phyloP scores from a whole-genome alignment of 2,888 invertebrate species.

The Digitonthophagus gazella region DNA sequence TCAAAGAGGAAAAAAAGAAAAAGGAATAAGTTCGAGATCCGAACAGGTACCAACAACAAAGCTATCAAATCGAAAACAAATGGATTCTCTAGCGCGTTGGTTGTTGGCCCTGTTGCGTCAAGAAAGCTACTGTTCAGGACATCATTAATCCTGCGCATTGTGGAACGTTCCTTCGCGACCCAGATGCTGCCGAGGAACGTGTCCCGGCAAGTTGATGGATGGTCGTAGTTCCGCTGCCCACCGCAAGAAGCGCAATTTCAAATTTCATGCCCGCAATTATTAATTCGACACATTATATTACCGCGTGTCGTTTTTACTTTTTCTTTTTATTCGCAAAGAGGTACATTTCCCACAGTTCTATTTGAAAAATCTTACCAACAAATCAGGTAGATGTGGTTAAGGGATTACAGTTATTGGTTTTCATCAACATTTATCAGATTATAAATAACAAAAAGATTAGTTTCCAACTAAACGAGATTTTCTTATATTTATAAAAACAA shows the following conservation, averaged over 20 bases:
- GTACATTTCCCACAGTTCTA: not conserved
- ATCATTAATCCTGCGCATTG: conserved; percentile 46
- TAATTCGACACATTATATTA: conserved; percentile 49
- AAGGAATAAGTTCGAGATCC: not conserved
- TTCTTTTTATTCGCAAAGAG: too few relatives aligned
- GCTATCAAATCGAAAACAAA: conserved; percentile 33
- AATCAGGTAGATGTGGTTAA: too few relatives aligned
- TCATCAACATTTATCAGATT: too few relatives aligned
- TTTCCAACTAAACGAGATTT: too few relatives aligned
- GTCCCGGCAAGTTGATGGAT: conserved; percentile 30
- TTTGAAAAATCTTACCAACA: too few relatives aligned
- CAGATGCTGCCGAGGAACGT: conserved; percentile 32
- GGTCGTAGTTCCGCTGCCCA: conserved; percentile 14
- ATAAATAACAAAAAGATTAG: too few relatives aligned
- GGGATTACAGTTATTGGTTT: too few relatives aligned
- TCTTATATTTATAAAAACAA: too few relatives aligned
- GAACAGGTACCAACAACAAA: not conserved
- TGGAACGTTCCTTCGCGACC: conserved; percentile 36
- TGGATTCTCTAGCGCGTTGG: conserved; percentile 38
- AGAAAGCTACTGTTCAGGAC: conserved; percentile 41
- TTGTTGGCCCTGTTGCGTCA: conserved; percentile 39
- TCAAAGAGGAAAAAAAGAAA: not conserved
- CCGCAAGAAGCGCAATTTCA: conserved; percentile 46
- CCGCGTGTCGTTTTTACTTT: conserved; percentile 33
- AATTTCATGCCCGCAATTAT: conserved; percentile 52